Conservation (phyloP, 2,797 vertebrate species). For the Rhinichthys osculus region DNA sequence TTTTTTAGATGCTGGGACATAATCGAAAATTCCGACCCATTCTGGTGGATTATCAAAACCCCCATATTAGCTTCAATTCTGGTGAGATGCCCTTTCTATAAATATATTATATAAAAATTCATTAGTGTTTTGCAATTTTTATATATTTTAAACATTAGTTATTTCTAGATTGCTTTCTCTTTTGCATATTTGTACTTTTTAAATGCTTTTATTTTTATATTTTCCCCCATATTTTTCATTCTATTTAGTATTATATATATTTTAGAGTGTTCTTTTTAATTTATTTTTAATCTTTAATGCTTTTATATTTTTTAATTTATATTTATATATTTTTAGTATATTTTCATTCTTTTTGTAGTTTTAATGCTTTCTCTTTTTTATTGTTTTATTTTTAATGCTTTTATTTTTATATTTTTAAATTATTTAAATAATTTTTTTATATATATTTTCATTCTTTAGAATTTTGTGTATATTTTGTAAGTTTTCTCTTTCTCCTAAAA, state of each 20-base stretch:
- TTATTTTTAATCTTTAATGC: background rate
- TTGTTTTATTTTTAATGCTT: background rate
- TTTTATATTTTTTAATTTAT: background rate
- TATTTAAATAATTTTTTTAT: too few species aligned
- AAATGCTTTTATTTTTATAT: background rate
- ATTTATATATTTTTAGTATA: background rate
- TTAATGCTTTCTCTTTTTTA: background rate
- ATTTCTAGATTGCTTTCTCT: too few species aligned
- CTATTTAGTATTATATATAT: background rate
- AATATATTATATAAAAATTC: background rate
- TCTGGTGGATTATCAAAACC: constrained; percentile 97
- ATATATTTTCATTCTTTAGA: background rate
- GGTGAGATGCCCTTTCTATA: constrained; percentile 76
- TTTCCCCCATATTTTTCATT: background rate
- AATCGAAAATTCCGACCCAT: constrained; percentile 81
- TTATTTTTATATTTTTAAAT: background rate
- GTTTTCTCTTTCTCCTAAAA: background rate
- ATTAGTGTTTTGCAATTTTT: background rate
- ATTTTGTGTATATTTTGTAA: background rate
- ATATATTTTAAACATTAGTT: background rate
- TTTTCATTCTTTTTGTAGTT: background rate
- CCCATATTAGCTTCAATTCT: constrained; percentile 93
- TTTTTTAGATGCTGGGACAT: constrained; percentile 91
- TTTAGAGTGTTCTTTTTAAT: background rate
- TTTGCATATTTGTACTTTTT: too few species aligned